A percentile compares a stretch with the other conserved stretches of the same genome.
Evolutionary conservation across 2,888 invertebrate genomes (phyloP).

Genomic region (Calameuta filiformis): DNA sequence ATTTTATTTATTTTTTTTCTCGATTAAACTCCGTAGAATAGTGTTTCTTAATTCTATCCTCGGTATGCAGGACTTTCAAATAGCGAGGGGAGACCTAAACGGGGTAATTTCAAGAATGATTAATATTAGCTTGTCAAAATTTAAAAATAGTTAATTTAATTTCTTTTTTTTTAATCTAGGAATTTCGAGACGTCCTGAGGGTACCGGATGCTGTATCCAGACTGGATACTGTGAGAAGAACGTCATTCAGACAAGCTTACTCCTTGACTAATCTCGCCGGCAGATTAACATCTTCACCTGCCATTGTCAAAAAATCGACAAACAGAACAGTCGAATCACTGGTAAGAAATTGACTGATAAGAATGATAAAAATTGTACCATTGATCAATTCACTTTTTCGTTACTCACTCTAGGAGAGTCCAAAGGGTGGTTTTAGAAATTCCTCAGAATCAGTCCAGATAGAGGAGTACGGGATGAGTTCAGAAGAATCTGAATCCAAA

Average conservation of each 20-base stretch:
- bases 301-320: slow-evolving; percentile 40
- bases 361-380: neutral
- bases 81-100: slow-evolving; percentile 67
- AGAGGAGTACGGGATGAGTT: slow-evolving; percentile 56
- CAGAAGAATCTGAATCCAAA: slow-evolving; percentile 56
- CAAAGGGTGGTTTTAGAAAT: slow-evolving; percentile 53
- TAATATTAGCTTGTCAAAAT: neutral
- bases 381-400: neutral
- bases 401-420: slow-evolving; percentile 47
- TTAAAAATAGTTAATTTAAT: slow-evolving; percentile 2
- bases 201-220: slow-evolving; percentile 67
- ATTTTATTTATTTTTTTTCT: neutral
- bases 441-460: slow-evolving; percentile 60
- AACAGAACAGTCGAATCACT: slow-evolving; percentile 43
- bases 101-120: slow-evolving; percentile 62
- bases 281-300: slow-evolving; percentile 54
- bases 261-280: slow-evolving; percentile 58
- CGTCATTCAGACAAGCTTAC: slow-evolving; percentile 60
- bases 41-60: slow-evolving; percentile 18
- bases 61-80: slow-evolving; percentile 68
- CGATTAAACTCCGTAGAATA: slow-evolving; percentile 19
- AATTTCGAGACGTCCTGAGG: slow-evolving; percentile 73
- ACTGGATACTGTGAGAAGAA: slow-evolving; percentile 57
- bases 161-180: slow-evolving; percentile 65
- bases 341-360: slow-evolving; percentile 34